Evolutionary conservation across 2,113 vertebrate genomes (phyloP), one percentile per base, ranked within the genome.

Genomic region (Rhinopithecus roxellana): DNA sequence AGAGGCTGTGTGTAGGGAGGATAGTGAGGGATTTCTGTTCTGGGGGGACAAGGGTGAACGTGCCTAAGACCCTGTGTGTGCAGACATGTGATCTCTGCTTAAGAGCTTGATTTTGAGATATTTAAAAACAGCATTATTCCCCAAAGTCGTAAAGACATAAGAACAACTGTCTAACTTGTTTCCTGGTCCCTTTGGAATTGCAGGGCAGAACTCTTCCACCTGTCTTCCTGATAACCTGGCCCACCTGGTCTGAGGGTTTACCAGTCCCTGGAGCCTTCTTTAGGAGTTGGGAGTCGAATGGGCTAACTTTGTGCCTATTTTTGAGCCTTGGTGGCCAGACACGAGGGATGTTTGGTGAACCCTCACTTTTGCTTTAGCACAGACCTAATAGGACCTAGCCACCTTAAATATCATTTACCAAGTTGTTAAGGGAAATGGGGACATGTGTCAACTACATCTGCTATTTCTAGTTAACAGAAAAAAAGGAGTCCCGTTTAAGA

Each of bases 401-500:
- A 17, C 97, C 98, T 98, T 98, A 98, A 98, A 98, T 98, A 98
- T 98, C 98, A 98, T 98, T 98, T 98, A 96, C 97, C 38, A 98
- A 98, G 97, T 96, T 97, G 94, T 97, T 98, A 98, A 98, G 97
- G 30, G 94, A 99, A 98, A 98, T 22, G 98, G 97, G 98, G 98
- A 98, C 97, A 98, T 97, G 98, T 98, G 98, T 98, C 98, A 98
- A 96, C 98, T 98, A 98, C 98, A 98, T 98, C 98, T 98, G 98
- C 98, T 98, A 98, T 94, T 98, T 98, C 97, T 98, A 97, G 98
- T 98, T 98, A 98, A 97, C 90, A 98, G 96, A 97, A 98, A 98
- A 96, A 98, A 98, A 98, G 95, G 89, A 97, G 96, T 57, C 83
- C n/a, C 3, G 32, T 80, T 85, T 94, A 98, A 82, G 90, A 97